Conservation (phyloP, 2,113 vertebrate species). For the Elanoides forficatus region DNA sequence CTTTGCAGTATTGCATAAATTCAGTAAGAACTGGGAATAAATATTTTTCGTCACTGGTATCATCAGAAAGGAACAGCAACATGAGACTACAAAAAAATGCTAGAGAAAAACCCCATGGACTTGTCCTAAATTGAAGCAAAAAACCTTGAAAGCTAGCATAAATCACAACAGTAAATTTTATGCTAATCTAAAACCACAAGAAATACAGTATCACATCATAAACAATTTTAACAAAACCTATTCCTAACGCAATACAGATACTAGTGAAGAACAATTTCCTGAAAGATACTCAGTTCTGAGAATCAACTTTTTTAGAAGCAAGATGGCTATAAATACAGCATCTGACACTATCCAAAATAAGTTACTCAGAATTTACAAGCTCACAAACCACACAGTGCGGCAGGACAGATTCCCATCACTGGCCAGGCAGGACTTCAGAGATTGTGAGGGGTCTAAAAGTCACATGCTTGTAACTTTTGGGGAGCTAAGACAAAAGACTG, state of each 20-base stretch:
- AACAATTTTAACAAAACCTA: neutral
- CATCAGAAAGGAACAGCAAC: neutral
- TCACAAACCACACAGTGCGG: neutral
- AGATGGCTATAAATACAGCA: neutral
- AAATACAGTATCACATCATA: neutral
- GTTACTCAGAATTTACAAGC: neutral
- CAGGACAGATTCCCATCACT: neutral
- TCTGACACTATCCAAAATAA: neutral
- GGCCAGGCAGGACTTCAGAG: neutral
- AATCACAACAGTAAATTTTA: neutral
- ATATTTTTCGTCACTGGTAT: neutral
- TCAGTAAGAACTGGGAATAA: neutral
- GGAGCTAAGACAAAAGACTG: neutral
- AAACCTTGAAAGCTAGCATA: neutral
- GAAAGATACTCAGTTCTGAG: neutral
- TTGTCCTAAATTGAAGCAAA: conserved; percentile 2
- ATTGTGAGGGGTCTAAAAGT: neutral
- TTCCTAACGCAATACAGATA: neutral
- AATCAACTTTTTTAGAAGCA: neutral
- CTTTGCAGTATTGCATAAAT: neutral
- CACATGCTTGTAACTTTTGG: rapidly evolving
- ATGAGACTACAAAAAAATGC: neutral
- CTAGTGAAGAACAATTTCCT: neutral
- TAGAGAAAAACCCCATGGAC: neutral
- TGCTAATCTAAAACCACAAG: neutral